These are phyloP conservation scores for Kuschelorhynchus macadamiae DNA, from an alignment of 2,888 invertebrate genomes.

Conservation along the genomic window DNA sequence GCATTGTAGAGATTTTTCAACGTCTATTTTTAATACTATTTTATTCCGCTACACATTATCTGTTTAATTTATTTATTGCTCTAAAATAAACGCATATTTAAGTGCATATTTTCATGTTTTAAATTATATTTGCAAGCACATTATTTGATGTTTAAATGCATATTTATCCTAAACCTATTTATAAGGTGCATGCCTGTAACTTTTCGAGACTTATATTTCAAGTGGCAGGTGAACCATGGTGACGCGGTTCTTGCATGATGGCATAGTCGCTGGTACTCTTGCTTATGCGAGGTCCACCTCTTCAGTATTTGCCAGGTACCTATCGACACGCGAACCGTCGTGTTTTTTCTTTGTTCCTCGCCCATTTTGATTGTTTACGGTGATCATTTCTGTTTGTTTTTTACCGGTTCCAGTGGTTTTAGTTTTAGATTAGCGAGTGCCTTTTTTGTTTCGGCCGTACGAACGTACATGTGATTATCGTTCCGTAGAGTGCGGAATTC, in stretches of 20 bases:
- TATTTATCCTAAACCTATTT: constrained; percentile 1
- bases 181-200: constrained; percentile 20
- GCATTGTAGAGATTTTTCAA: too few species aligned
- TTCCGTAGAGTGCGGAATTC: too few species aligned
- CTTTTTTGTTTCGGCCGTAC: constrained; percentile 16
- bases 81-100: too few species aligned
- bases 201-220: constrained; percentile 21
- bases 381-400: constrained; percentile 27
- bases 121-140: too few species aligned
- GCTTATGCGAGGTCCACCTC: constrained; percentile 25
- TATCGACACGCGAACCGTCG: constrained; percentile 25
- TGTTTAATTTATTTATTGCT: too few species aligned
- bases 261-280: constrained; percentile 26
- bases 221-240: constrained; percentile 47
- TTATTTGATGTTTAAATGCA: too few species aligned
- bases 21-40: too few species aligned
- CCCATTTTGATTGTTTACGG: constrained; percentile 37
- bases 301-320: constrained; percentile 34
- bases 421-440: constrained; percentile 21
- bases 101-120: too few species aligned
- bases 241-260: constrained; percentile 29
- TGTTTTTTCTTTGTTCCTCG: constrained; percentile 34
- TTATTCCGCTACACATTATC: too few species aligned
- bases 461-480: not conserved
- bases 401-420: constrained; percentile 34